Conservation (phyloP, 2,888 invertebrate genomes). For the Aporophyla nigra region DNA sequence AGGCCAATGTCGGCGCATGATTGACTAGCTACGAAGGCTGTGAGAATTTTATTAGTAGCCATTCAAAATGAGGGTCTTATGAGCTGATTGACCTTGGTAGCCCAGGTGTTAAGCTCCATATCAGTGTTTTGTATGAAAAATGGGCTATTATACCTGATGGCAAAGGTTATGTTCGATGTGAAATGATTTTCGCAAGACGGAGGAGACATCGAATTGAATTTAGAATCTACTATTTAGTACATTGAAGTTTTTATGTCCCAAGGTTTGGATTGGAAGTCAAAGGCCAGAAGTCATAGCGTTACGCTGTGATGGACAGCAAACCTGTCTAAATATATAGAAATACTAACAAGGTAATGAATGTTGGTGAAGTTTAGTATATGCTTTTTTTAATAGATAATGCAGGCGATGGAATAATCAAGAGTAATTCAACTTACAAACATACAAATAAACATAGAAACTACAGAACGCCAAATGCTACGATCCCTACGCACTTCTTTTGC, state of each 20-base stretch:
- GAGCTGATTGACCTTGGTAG: conserved; percentile 49
- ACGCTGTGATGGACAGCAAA: conserved; percentile 45
- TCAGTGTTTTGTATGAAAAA: conserved; percentile 50
- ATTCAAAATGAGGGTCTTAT: conserved; percentile 63
- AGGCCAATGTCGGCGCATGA: conserved; percentile 66
- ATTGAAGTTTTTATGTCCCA: conserved; percentile 24
- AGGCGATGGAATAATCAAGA: neutral
- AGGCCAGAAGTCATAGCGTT: conserved; percentile 53
- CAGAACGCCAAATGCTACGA: neutral
- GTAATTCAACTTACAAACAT: neutral
- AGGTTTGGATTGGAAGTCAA: conserved; percentile 48
- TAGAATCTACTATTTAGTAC: neutral
- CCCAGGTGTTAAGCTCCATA: conserved; percentile 38
- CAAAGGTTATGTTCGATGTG: conserved; percentile 50
- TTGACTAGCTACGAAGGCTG: conserved; percentile 65
- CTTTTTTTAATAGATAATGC: conserved; percentile 15
- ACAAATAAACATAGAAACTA: neutral
- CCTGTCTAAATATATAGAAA: conserved; percentile 43
- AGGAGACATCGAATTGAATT: conserved; percentile 38
- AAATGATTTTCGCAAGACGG: conserved; percentile 38
- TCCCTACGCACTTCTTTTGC: neutral
- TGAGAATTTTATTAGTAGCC: conserved; percentile 64
- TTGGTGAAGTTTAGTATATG: neutral
- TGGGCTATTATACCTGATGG: conserved; percentile 35
- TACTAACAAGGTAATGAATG: conserved; percentile 5